A percentile compares a stretch with the other conserved stretches of the same genome.
These are phyloP conservation scores for Danionella cerebrum DNA, from an alignment of 2,113 vertebrate species.

Conservation along the genomic window DNA sequence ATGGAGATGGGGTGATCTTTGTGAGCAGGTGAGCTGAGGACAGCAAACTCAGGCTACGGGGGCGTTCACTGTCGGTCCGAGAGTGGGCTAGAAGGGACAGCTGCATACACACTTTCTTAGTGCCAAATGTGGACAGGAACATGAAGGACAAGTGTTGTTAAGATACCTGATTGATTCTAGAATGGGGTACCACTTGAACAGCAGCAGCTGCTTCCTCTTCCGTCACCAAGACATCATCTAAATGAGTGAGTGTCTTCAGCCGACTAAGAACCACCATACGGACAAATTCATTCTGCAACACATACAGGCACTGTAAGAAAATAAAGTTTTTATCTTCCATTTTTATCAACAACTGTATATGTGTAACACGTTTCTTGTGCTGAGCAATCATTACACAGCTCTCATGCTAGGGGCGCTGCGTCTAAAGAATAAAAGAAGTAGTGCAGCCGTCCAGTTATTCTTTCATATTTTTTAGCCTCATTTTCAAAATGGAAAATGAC, in stretches of 20 bases:
- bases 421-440: too few species aligned
- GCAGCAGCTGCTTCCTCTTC: slow-evolving; percentile 61
- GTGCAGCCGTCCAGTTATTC: too few species aligned
- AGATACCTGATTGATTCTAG: slow-evolving; percentile 69
- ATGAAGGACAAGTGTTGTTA: too few species aligned
- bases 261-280: slow-evolving; percentile 59
- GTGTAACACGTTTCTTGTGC: too few species aligned
- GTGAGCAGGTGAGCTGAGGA: slow-evolving; percentile 71
- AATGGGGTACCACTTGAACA: slow-evolving; percentile 49
- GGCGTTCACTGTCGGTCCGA: slow-evolving; percentile 55
- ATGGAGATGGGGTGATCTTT: slow-evolving; percentile 58
- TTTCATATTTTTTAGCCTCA: too few species aligned
- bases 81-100: slow-evolving; percentile 62
- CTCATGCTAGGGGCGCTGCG: too few species aligned
- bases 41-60: slow-evolving; percentile 70
- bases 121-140: neutral
- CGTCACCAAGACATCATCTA: slow-evolving; percentile 59
- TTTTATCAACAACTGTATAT: too few species aligned
- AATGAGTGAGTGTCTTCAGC: slow-evolving; percentile 66
- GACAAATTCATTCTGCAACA: slow-evolving; percentile 57
- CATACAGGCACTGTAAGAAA: too few species aligned
- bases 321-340: too few species aligned
- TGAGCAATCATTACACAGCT: too few species aligned
- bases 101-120: slow-evolving; percentile 47
- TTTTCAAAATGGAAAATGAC: too few species aligned